phyloP scores from a whole-genome alignment of 1,140 invertebrate species.

The Drosophila serrata region DNA sequence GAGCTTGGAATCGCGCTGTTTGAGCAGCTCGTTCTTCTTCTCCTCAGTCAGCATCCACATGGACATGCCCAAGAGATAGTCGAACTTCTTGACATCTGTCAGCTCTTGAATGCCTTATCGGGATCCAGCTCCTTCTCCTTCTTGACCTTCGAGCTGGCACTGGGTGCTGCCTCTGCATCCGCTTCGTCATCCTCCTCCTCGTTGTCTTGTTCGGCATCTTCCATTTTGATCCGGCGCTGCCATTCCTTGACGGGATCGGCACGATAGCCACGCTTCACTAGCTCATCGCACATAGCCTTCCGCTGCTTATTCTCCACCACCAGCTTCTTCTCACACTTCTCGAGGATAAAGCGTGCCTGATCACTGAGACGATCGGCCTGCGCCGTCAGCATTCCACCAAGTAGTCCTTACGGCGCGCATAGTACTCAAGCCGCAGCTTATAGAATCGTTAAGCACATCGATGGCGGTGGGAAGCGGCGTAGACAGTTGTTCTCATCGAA shows the following conservation, averaged over 20 bases:
- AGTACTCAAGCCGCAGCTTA: constrained; percentile 92
- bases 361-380: constrained; percentile 96
- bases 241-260: constrained; percentile 97
- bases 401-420: constrained; percentile 95
- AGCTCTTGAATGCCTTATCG: constrained; percentile 87
- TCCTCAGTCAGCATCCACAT: constrained; percentile 98
- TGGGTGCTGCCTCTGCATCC: constrained; percentile 37
- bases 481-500: constrained; percentile 95
- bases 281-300: constrained; percentile 95
- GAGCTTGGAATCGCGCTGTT: constrained; percentile 93
- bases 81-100: constrained; percentile 91
- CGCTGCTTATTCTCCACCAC: constrained; percentile 98
- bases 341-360: constrained; percentile 97
- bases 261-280: constrained; percentile 94
- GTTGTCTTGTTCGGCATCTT: constrained; percentile 86
- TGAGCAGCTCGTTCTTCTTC: constrained; percentile 96
- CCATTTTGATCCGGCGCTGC: constrained; percentile 90
- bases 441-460: constrained; percentile 96
- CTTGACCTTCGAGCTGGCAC: constrained; percentile 76
- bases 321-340: constrained; percentile 97
- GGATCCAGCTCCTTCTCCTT: constrained; percentile 87
- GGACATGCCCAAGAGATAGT: constrained; percentile 97
- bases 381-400: constrained; percentile 94
- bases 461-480: constrained; percentile 89
- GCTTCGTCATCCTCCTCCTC: constrained; percentile 86